phyloP scores from a whole-genome alignment of 2,888 invertebrate species.

The Lutraria lutraria region DNA sequence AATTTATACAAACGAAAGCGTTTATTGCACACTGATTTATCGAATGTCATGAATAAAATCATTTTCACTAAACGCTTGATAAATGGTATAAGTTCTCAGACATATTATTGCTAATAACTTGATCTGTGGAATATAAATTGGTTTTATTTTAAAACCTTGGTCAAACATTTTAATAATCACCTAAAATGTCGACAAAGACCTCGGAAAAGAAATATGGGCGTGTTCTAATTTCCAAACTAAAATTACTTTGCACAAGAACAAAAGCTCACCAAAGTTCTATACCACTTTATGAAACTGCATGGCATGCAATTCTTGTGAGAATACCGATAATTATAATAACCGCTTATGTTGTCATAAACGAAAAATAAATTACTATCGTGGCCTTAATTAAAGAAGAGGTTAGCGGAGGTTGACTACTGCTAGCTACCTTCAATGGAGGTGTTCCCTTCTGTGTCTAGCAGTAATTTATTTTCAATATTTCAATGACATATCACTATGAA shows the following conservation, averaged over 20 bases:
- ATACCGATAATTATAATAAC: not conserved
- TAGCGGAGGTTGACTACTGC: not conserved
- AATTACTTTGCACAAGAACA: constrained; percentile 25
- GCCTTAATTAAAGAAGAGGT: constrained; percentile 16
- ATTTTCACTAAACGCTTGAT: not conserved
- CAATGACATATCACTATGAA: constrained; percentile 38
- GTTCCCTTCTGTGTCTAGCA: constrained; percentile 43
- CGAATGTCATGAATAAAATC: not conserved
- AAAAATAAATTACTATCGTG: constrained; percentile 36
- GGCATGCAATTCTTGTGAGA: constrained; percentile 18
- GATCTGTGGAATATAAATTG: not conserved
- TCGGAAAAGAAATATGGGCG: not conserved
- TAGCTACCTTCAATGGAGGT: not conserved
- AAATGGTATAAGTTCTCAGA: not conserved
- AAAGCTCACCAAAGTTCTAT: not conserved
- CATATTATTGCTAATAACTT: not conserved
- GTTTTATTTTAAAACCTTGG: not conserved
- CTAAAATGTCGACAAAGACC: not conserved
- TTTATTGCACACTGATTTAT: not conserved
- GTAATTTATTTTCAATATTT: constrained; percentile 53
- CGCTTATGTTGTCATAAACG: constrained; percentile 46
- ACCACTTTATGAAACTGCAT: not conserved
- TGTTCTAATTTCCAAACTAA: constrained; percentile 13
- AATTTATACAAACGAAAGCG: not conserved
- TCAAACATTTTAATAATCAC: constrained; percentile 10